Percentiles rank a stretch among this genome's conserved stretches.
phyloP scores from a whole-genome alignment of 2,113 vertebrate genomes.

The Anser brachyrhynchus region DNA sequence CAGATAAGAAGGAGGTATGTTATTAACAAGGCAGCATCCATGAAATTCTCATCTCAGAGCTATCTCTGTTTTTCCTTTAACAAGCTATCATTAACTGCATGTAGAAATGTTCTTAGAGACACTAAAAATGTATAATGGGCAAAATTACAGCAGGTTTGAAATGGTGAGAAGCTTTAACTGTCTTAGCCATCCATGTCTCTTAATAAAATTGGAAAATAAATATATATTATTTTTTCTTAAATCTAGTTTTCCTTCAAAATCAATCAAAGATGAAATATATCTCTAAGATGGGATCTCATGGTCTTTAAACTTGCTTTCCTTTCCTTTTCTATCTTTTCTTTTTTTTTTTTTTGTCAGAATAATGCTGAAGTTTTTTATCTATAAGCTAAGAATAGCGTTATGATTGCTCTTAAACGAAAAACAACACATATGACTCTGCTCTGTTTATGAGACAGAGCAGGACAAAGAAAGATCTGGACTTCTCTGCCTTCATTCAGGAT shows the following conservation, averaged over 20 bases:
- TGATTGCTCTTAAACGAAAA: neutral
- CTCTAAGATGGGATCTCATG: neutral
- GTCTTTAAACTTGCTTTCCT: neutral
- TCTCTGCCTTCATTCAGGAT: neutral
- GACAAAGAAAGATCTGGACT: neutral
- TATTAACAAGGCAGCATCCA: neutral
- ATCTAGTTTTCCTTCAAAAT: neutral
- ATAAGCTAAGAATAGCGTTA: neutral
- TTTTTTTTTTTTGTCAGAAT: neutral
- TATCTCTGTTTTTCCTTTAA: neutral
- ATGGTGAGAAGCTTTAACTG: neutral
- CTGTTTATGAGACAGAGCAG: neutral
- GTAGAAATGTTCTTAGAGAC: neutral
- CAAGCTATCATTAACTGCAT: neutral
- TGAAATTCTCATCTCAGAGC: neutral
- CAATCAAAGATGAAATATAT: neutral
- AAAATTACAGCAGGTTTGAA: neutral
- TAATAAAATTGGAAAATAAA: neutral
- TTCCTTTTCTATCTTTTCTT: neutral
- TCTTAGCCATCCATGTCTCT: neutral
- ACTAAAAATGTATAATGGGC: neutral
- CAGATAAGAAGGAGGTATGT: neutral
- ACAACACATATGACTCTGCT: neutral
- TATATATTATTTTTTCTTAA: neutral
- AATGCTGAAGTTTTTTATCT: neutral